Evolutionary conservation across 2,888 invertebrate genomes (phyloP), one percentile per base, ranked within the genome.

Genomic region (Drosophila helvetica): DNA sequence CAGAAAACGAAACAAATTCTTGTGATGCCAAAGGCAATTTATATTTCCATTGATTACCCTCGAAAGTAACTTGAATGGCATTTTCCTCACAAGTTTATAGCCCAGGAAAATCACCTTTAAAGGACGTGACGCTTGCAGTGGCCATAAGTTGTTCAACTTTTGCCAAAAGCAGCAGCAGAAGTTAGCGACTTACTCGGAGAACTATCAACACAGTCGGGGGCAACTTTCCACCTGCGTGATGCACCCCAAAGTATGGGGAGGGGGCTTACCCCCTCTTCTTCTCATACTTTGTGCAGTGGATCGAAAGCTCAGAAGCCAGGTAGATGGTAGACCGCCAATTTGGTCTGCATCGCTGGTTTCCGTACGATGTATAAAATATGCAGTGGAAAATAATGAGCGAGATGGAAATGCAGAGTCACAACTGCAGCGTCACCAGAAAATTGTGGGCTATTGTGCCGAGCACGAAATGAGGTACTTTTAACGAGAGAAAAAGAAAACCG

Each of bases 331-430:
- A 68, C 68, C 63, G 71, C 54, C 62, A 69, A 67, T 76, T 66
- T 68, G 22, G 55, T n/a, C 53, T 52, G 68, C 69, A 69, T 50
- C 46, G 52, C 47, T 46, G 74, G 54, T 57, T 64, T 38, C 38
- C 38, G 5, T 52, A 51, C 22, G 61, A 51, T 55, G 61, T 68
- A 74, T 81, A 70, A 75, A 80, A 68, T 75, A 86, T 80, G 70
- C 63, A 66, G 15, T 9, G n/a, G 12, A 25, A 61, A 62, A 73
- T 82, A 75, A 58, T 67, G 73, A 61, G 48, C 59, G 57, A 43
- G 50, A 48, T 33, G 46, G 47, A 48, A 63, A 53, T 54, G 59
- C 46, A 51, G 58, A 66, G 58, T 47, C 61, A 52, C 27, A 27
- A 27, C 27, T 27, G 62, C 48, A 53, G 18, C 38, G 66, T 19